A percentile compares a stretch with the other conserved stretches of the same genome.
Conservation (phyloP, 2,888 invertebrate species). For the Netelia inedita region DNA sequence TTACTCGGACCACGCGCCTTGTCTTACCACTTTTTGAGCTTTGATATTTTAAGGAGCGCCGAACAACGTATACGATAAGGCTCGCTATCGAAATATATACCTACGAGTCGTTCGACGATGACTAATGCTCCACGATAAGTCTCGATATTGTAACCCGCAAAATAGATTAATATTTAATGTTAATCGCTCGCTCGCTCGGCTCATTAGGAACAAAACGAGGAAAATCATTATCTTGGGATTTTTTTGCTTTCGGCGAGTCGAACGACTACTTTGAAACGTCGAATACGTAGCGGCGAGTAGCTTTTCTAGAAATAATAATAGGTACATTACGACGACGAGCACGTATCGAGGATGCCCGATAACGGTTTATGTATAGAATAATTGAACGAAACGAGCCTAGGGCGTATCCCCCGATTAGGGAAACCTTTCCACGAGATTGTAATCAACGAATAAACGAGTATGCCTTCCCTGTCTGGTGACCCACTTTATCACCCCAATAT, state of each 20-base stretch:
- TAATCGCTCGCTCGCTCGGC: background rate
- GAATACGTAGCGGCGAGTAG: too few species aligned
- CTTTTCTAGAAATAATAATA: too few species aligned
- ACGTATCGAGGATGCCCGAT: background rate
- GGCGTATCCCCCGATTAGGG: background rate
- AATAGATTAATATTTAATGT: background rate
- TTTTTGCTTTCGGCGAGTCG: conserved; percentile 14
- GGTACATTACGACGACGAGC: too few species aligned
- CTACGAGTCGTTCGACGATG: conserved; percentile 57
- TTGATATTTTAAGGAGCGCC: conserved; percentile 43
- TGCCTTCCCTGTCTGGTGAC: background rate
- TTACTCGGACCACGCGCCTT: too few species aligned
- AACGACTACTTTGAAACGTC: background rate
- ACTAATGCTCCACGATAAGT: conserved; percentile 51
- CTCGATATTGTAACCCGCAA: conserved; percentile 1
- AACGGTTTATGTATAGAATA: conserved; percentile 14
- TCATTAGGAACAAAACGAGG: conserved; percentile 38
- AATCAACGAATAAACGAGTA: background rate
- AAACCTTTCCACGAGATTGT: conserved; percentile 25
- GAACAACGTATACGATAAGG: background rate
- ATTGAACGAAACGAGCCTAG: conserved; percentile 18
- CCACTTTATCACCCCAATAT: conserved; percentile 30
- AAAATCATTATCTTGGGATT: conserved; percentile 31
- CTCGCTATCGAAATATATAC: conserved; percentile 35
- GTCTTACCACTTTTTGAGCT: background rate